Evolutionary conservation across 2,888 invertebrate species (phyloP).

Genomic region (Amiota minor): DNA sequence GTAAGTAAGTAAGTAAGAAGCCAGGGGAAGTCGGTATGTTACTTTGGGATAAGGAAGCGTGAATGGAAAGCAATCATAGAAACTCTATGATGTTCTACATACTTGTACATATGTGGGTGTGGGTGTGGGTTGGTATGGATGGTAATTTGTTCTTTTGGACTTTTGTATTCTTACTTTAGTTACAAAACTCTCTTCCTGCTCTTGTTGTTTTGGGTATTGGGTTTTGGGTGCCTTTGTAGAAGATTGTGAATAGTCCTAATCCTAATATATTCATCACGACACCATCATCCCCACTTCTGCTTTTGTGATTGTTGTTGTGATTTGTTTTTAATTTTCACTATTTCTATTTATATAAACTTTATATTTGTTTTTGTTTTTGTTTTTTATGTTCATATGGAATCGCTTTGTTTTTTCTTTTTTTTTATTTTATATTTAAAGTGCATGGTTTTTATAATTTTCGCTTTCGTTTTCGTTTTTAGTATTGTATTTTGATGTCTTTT

Average conservation of each 20-base stretch:
- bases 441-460: neutral
- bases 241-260: no score
- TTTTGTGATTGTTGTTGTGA: neutral
- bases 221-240: neutral
- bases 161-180: no score
- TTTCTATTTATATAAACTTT: neutral
- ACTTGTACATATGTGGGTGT: no score
- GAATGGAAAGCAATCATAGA: no score
- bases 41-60: no score
- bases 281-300: neutral
- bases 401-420: neutral
- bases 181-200: neutral
- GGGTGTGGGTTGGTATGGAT: no score
- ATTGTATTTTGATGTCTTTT: slow-evolving; percentile 22
- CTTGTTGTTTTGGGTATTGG: neutral
- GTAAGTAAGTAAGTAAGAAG: no score
- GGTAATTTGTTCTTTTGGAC: no score
- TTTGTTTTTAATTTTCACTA: neutral
- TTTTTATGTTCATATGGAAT: slow-evolving; percentile 8
- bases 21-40: no score
- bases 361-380: neutral
- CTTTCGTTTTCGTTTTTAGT: neutral
- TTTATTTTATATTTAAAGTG: neutral
- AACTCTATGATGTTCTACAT: no score
- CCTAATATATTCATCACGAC: no score